Evolutionary conservation across 2,113 vertebrate species (phyloP), one percentile per base, ranked within the genome.

Genomic region (Craseonycteris thonglongyai): DNA sequence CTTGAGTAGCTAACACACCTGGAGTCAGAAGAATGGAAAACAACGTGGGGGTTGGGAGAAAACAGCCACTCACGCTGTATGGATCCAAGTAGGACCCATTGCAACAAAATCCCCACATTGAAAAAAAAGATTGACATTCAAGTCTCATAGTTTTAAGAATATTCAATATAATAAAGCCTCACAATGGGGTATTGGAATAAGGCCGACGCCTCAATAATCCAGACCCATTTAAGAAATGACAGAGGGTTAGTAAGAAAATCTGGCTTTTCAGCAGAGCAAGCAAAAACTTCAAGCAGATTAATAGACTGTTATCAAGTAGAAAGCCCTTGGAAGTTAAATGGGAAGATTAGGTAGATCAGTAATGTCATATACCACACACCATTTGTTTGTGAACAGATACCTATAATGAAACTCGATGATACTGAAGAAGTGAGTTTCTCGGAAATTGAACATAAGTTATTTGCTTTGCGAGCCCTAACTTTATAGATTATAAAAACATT

Each of bases 401-500:
- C 90, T 94, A 40, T 33, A 89, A 65, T 75, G 88, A 95, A 96
- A 80, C 22, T 45, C 63, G 42, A 88, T 59, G 54, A 40, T 61
- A 56, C n/a, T 93, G 59, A 71, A 91, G 59, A 84, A 94, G 45
- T 88, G 66, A 80, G 65, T 81, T 94, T 91, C 47, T 76, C 75
- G 38, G 79, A 93, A 96, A 83, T 75, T 65, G 90, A 96, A 92
- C 80, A 56, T 24, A 93, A 91, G 71, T 83, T 68, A 72, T 81
- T 80, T 65, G 45, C 35, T 96, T 91, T 85, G 80, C 93, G 96
- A 97, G 92, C 88, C 45, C 35, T 81, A 33, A 91, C 83, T 95
- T 89, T 78, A 89, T 30, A 93, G 91, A 96, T 5, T 7, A 19
- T 78, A 74, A 79, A 92, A 69, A 74, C 45, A 96, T 68, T 71